Evolutionary conservation across 53 echinoderm and acorn worm species (phyloP), one percentile per base, ranked within the genome.

Genomic region (Henricia sp.): DNA sequence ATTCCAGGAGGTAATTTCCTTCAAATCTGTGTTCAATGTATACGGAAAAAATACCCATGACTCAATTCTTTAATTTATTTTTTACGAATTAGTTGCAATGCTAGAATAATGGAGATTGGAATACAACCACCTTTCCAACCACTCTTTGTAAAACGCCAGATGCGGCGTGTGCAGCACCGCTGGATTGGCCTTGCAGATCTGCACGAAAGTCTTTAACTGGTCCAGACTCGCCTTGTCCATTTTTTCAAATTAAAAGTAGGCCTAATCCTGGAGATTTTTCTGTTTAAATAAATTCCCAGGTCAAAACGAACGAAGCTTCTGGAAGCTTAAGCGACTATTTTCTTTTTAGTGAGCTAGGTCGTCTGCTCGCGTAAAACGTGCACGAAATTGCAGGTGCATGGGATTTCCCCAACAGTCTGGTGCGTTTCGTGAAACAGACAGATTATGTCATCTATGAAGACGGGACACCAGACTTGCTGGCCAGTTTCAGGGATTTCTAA

Each of bases 121-220:
- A 10, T 52, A 74, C 52, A 52, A 76, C 80, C 52, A 94, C 94
- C 93, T 94, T 83, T 84, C 63, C 83, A 94, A 37, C 86, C 86
- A 94, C 70, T 94, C 94, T 74, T 74, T 85, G 83, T 94, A 94
- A 83, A 94, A 91, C 42, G 82, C 11, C 19, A 94, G 54, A 28
- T 72, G 62, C 9, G 91, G 89, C 0, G 86, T 37, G 55, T 91
- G 75, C 57, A 94, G 56, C 67, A 91, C 74, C 26, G 60, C 52
- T 54, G 91, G 91, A 40, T 91, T 89, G 12, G 46, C 83, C 60
- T 89, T 73, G 86, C 88, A 88, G 0, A 69, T 33, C 67, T 66
- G 33, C 32, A 94, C 91, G 54, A 94, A 94, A 2, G 83, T 58
- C 42, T 91, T 68, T 69, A 94, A 63, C 17, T 89, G 83, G 62